A percentile compares a stretch with the other conserved stretches of the same genome.
These are phyloP conservation scores for Dorcus parallelipipedus DNA, from an alignment of 2,888 invertebrate species.

Conservation along the genomic window DNA sequence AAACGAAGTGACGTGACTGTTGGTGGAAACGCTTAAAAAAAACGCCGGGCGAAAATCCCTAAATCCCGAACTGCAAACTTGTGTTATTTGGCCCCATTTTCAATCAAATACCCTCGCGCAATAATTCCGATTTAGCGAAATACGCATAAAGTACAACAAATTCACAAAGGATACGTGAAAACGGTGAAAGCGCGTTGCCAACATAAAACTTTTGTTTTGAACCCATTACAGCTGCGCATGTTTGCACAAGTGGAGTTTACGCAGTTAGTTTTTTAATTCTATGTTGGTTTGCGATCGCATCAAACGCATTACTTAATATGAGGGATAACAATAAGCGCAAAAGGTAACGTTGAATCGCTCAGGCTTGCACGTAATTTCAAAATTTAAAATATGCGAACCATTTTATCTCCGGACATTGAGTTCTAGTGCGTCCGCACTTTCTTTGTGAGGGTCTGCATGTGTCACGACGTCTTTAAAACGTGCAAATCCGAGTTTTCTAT, in stretches of 20 bases:
- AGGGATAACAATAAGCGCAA: slow-evolving; percentile 15
- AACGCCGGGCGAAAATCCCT: slow-evolving; percentile 1
- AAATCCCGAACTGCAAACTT: too few species aligned
- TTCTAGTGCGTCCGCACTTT: slow-evolving; percentile 5
- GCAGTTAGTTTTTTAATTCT: slow-evolving; percentile 1
- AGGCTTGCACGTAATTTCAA: neutral
- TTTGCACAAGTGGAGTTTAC: neutral
- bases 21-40: neutral
- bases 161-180: too few species aligned
- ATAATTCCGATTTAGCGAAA: too few species aligned
- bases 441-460: neutral
- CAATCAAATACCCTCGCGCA: too few species aligned
- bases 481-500: too few species aligned
- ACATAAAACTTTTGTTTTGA: slow-evolving; percentile 12
- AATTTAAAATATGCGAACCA: slow-evolving; percentile 6
- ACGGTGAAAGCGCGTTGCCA: neutral
- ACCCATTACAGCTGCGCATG: neutral
- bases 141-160: too few species aligned
- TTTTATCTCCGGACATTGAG: slow-evolving; percentile 7
- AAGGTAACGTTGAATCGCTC: slow-evolving; percentile 9
- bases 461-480: too few species aligned
- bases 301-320: neutral
- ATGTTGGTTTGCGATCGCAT: neutral
- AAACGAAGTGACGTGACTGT: slow-evolving; percentile 27
- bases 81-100: too few species aligned